Evolutionary conservation across 2,797 vertebrate species (phyloP), one percentile per base, ranked within the genome.

Genomic region (Podarcis siculus): DNA sequence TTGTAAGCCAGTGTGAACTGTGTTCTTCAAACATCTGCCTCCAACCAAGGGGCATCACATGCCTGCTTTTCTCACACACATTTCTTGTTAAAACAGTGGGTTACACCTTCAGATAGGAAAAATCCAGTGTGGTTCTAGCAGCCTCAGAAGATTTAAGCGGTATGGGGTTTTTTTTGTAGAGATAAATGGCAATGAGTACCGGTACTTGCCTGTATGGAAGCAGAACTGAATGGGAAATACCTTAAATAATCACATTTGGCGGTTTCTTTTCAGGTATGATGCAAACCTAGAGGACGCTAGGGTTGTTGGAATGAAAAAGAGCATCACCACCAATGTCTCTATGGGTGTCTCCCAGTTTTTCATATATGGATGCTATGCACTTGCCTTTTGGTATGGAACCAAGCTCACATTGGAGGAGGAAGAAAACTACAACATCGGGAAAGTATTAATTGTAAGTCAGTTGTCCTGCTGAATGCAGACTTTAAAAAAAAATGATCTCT

Each of bases 321-420:
- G 95, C 15, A 94, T 97, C 79, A 96, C 93, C 19, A 96, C 95
- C 32, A 96, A 96, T 75, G 83, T 87, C 55, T 95, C 96, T n/a
- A 78, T 97, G 84, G 97, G 97, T 30, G 21, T 97, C 55, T 93
- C 96, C 7, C 94, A 97, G 76, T 97, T 97, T 87, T 71, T 97
- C 23, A 94, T 97, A 82, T 97, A 96, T 93, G 96, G 85, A 80
- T 95, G 96, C 2, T 97, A 97, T 55, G 96, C 96, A 0, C 94
- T 97, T 91, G 96, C 94, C 1, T 97, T 98, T 92, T 98, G 97
- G 97, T 97, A 98, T 8, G 97, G 97, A 86, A 97, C 96, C 58
- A 97, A 96, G 39, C 95, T 98, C n/a, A 96, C 95, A 66, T 82
- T 92, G 30, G 96, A 97, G 27, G 97, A 98, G 58, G 78, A 72